Evolutionary conservation across 2,113 vertebrate species (phyloP), one percentile per base, ranked within the genome.

Genomic region (Gallinago media): DNA sequence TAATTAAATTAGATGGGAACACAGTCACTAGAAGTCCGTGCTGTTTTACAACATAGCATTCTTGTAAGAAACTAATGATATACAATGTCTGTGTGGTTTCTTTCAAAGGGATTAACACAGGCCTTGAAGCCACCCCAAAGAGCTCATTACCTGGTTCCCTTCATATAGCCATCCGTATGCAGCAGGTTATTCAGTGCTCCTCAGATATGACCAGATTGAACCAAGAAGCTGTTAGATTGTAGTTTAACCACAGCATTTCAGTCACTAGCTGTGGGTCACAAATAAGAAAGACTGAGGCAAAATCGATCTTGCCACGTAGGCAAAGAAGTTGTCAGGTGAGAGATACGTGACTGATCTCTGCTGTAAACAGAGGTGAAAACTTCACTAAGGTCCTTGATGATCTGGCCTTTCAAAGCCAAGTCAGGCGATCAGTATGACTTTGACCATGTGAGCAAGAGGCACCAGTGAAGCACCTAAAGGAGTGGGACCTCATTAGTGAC

Each of bases 301-400:
- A 56, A 73, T 17, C 0, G 0, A 9, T 34, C 25, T 80, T 3
- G 0, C 31, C 16, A 15, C 21, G 2, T 4, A n/a, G 50, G 25
- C 54, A 71, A 84, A 38, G 38, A 91, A 16, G 26, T 46, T 38
- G 23, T 67, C 32, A 38, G 32, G 15, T 71, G 29, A 67, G 25
- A 87, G 46, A 32, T 11, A 1, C 4, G 13, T 0, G 3, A 34
- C 27, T 61, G 11, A 77, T 76, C 9, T 74, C 63, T 80, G 21
- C 49, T 67, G 34, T 50, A 63, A 81, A 84, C 62, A 55, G 19
- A 58, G 15, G 19, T 22, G 42, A 89, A 77, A 87, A 36, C 8
- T 19, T 58, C 50, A 66, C 25, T 50, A 61, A 63, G 68, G 6
- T 29, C 47, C 20, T 75, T 27, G n/a, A 23, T 25, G 17, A n/a